A percentile compares a stretch with the other conserved stretches of the same genome.
Evolutionary conservation across 2,113 vertebrate genomes (phyloP).

Genomic region (Verasper variegatus): DNA sequence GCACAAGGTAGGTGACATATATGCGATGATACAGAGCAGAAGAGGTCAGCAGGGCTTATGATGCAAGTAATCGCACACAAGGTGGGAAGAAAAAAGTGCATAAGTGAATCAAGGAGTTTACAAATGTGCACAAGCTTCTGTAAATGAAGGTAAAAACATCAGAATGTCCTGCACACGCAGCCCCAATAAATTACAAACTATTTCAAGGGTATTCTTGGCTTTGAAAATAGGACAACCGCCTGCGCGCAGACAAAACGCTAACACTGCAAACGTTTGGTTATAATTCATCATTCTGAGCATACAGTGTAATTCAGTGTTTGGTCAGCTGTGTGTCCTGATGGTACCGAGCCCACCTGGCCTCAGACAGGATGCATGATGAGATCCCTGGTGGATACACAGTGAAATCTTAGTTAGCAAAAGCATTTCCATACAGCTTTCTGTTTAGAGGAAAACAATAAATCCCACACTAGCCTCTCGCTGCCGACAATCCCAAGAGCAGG

Average conservation of each 20-base stretch:
- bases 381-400: neutral
- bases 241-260: slow-evolving; percentile 61
- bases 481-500: slow-evolving; percentile 22
- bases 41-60: neutral
- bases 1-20: slow-evolving; percentile 12
- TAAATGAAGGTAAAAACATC: slow-evolving; percentile 13
- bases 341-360: slow-evolving; percentile 63
- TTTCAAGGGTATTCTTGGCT: slow-evolving; percentile 58
- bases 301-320: slow-evolving; percentile 39
- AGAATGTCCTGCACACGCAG: slow-evolving; percentile 24
- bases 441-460: slow-evolving; percentile 6
- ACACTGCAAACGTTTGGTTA: slow-evolving; percentile 55
- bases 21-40: slow-evolving; percentile 18
- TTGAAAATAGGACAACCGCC: slow-evolving; percentile 64
- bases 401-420: slow-evolving; percentile 11
- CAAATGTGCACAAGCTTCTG: neutral
- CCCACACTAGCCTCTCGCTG: slow-evolving; percentile 14
- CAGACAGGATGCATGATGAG: slow-evolving; percentile 36
- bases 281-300: slow-evolving; percentile 64
- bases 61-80: neutral
- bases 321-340: slow-evolving; percentile 53
- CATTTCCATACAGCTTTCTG: neutral
- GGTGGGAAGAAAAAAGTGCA: neutral
- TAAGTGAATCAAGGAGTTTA: slow-evolving; percentile 6
- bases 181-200: slow-evolving; percentile 54